These are phyloP conservation scores for Scrobipalpa atriplicella DNA, from an alignment of 2,888 invertebrate genomes.

Conservation along the genomic window DNA sequence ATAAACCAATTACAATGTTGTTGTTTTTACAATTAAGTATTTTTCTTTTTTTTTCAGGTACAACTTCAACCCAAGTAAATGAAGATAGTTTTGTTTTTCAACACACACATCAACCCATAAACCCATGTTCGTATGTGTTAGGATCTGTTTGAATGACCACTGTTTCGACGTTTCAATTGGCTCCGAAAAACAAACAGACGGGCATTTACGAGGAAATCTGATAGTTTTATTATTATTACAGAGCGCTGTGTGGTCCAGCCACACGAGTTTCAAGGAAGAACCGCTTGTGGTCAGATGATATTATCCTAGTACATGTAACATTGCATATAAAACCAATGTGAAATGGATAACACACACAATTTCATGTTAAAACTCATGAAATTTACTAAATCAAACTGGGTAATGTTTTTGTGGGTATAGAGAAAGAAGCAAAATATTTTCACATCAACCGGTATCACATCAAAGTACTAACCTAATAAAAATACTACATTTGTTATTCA, in stretches of 20 bases:
- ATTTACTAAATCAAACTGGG: too few species aligned
- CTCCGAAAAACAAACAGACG: conserved; percentile 34
- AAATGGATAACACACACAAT: background rate
- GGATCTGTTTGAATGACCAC: background rate
- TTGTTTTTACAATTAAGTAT: too few species aligned
- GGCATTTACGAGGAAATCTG: conserved; percentile 36
- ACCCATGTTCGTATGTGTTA: background rate
- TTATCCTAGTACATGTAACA: background rate
- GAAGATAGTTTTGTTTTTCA: conserved; percentile 13
- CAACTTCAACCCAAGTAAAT: background rate
- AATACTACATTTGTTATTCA: too few species aligned
- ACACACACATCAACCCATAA: background rate
- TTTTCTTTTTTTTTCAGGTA: conserved; percentile 15
- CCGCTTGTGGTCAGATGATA: background rate
- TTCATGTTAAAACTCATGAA: too few species aligned
- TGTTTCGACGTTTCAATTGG: conserved; percentile 20
- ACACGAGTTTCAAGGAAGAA: background rate
- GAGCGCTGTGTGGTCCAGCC: conserved; percentile 32
- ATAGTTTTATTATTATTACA: conserved; percentile 36
- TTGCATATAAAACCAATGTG: background rate
- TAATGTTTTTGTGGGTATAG: too few species aligned
- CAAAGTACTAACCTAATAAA: too few species aligned
- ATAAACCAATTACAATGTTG: too few species aligned
- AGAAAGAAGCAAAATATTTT: too few species aligned
- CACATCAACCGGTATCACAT: too few species aligned